Evolutionary conservation across 1,140 invertebrate species (phyloP), one percentile per base, ranked within the genome.

Genomic region (Nebria ingens): DNA sequence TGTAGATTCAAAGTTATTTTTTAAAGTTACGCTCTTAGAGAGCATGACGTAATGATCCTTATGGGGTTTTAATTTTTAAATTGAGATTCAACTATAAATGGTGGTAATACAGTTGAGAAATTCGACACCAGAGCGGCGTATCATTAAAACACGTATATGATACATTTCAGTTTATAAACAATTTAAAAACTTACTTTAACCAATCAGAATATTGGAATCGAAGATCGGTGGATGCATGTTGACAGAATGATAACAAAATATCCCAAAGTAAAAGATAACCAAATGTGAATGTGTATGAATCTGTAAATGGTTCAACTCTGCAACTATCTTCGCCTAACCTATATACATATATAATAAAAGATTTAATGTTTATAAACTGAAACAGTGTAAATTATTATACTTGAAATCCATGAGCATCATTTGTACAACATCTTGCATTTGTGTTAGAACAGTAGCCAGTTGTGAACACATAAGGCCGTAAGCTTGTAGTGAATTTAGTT

Each of bases 251-350:
- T n/a, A 92, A 65, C 11, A 89, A 65, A 42, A 85, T 73, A 61
- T 79, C 77, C 89, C 90, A 93, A 2, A 82, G 65, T 0, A 91
- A 67, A 23, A 91, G 70, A 70, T 89, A 92, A 17, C 76, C 82
- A 49, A 81, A 64, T 1, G 77, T 77, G 52, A 77, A 80, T 12
- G 73, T 77, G 54, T 81, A 83, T 2, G 79, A 75, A 58, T 84
- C 80, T 1, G 80, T 81, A 56, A 75, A 74, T 2, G 80, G 78
- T 60, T 79, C 65, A 50, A 87, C 75, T 15, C 68, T 72, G 56
- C 78, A 80, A 57, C 73, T 78, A 21, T 78, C 71, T 60, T 83
- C 80, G 12, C 82, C 84, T 56, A 78, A 70, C 70, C 72, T 81
- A 57, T 52, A 52, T 54, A 34, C 15, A 38, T 2, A 49, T 21